Conservation (phyloP, 2,113 vertebrate species). For the Phycodurus eques region DNA sequence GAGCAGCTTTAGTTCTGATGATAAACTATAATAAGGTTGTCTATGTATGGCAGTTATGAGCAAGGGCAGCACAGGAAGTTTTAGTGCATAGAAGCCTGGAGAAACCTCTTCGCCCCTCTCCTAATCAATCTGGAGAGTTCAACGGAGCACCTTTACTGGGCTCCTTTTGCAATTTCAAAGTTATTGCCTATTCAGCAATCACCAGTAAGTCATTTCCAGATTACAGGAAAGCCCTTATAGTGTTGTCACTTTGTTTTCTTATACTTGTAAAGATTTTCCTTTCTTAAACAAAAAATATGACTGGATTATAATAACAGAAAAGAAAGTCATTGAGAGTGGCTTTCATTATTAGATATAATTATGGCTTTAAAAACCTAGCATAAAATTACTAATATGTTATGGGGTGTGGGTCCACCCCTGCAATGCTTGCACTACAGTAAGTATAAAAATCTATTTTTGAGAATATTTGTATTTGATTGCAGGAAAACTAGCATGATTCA, state of each 20-base stretch:
- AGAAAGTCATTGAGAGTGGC: neutral
- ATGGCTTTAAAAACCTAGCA: neutral
- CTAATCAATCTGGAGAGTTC: constrained; percentile 54
- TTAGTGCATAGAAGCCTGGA: constrained; percentile 46
- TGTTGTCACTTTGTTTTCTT: constrained; percentile 8
- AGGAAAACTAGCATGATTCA: neutral
- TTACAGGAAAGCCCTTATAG: constrained; percentile 3
- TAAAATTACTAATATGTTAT: neutral
- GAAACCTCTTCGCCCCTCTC: constrained; percentile 27
- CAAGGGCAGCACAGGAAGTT: constrained; percentile 29
- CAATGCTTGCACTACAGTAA: neutral
- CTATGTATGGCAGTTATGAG: constrained; percentile 57
- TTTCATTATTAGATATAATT: neutral
- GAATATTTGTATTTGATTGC: neutral
- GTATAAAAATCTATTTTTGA: neutral
- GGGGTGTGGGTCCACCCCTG: neutral
- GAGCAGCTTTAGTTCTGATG: constrained; percentile 52
- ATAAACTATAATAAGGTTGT: constrained; percentile 66
- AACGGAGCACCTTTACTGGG: constrained; percentile 37
- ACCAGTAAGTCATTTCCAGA: constrained; percentile 14
- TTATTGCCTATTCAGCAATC: constrained; percentile 36
- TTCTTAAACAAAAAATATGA: neutral
- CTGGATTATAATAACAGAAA: neutral
- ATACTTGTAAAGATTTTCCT: neutral
- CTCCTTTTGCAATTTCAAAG: constrained; percentile 36